These are phyloP conservation scores for Tenthredo scrophulariae DNA, from an alignment of 2,888 invertebrate genomes.

Conservation along the genomic window DNA sequence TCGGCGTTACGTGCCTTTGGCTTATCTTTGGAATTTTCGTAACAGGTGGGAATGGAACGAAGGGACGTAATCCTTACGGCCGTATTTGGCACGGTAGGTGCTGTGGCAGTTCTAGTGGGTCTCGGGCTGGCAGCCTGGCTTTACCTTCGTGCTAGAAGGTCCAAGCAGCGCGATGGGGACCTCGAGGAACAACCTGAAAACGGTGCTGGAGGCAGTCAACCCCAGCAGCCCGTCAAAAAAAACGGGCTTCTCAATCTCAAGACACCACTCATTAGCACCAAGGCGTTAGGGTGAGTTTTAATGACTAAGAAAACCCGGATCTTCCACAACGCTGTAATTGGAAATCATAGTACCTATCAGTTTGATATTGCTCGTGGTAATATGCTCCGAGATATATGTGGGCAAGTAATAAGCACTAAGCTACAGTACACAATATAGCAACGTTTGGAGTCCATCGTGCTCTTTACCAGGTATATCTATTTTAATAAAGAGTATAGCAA, in stretches of 20 bases:
- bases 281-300: conserved; percentile 86
- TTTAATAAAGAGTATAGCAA: conserved; percentile 2
- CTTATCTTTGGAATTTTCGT: conserved; percentile 62
- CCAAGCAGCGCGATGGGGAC: conserved; percentile 81
- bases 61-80: conserved; percentile 84
- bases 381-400: neutral
- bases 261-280: conserved; percentile 87
- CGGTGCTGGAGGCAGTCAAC: conserved; percentile 78
- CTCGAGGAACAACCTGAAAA: conserved; percentile 81
- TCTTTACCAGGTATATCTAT: neutral
- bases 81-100: conserved; percentile 83
- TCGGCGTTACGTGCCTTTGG: neutral
- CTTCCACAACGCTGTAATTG: neutral
- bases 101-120: conserved; percentile 80
- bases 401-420: conserved; percentile 18
- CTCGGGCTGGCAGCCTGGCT: conserved; percentile 80
- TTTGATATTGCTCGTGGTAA: neutral
- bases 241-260: conserved; percentile 87
- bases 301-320: neutral
- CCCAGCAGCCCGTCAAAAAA: conserved; percentile 77
- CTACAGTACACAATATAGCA: neutral
- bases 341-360: neutral
- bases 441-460: neutral
- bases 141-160: conserved; percentile 81
- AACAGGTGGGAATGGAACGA: conserved; percentile 85